Evolutionary conservation across 2,797 vertebrate species (phyloP).

Genomic region (Lepus townsendii): DNA sequence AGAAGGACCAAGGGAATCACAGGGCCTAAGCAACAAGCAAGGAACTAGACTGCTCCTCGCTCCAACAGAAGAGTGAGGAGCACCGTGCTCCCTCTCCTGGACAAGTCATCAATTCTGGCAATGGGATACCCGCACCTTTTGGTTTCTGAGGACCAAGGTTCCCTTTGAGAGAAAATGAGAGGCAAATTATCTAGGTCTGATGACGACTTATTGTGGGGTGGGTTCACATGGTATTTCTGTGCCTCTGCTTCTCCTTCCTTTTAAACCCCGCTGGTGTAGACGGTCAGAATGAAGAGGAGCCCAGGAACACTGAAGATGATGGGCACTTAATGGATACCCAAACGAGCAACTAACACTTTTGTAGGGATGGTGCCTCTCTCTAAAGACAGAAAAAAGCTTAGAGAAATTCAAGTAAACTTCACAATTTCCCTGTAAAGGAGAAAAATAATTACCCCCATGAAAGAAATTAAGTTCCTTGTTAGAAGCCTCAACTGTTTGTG

Average conservation of each 20-base stretch:
- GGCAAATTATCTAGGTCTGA: background rate
- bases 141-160: background rate
- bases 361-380: background rate
- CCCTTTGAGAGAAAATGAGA: background rate
- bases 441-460: background rate
- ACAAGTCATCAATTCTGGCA: background rate
- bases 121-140: background rate
- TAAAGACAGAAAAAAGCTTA: slow-evolving; percentile 54
- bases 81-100: background rate
- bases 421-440: background rate
- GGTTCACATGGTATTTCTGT: background rate
- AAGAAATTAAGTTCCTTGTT: slow-evolving; percentile 1
- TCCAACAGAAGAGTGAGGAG: background rate
- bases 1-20: background rate
- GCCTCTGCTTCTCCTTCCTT: background rate
- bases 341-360: background rate
- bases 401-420: slow-evolving; percentile 15
- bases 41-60: background rate
- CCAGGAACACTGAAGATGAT: background rate
- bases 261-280: background rate
- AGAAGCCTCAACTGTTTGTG: background rate
- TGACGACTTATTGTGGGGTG: background rate
- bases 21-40: background rate
- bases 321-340: background rate
- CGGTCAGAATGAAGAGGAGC: background rate